These are phyloP conservation scores for Magallana gigas DNA, from an alignment of 1,140 invertebrate species.

Conservation along the genomic window DNA sequence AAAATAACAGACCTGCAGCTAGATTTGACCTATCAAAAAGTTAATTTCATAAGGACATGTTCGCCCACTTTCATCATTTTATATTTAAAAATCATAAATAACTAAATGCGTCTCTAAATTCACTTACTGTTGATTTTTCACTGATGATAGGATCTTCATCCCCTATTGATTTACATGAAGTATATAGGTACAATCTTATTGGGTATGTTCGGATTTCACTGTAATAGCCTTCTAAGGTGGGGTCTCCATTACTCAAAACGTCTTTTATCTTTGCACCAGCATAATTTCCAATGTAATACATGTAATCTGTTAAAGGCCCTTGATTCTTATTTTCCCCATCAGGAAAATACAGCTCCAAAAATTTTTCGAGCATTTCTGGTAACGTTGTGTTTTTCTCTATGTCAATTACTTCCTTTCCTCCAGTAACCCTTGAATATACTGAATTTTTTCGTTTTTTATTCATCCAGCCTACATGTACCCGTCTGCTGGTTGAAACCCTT, in stretches of 20 bases:
- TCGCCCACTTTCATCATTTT: no score
- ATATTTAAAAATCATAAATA: no score
- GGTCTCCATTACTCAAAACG: background rate
- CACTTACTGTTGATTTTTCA: no score
- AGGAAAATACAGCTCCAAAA: background rate
- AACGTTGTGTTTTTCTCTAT: background rate
- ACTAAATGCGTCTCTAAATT: no score
- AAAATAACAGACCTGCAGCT: no score
- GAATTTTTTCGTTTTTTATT: background rate
- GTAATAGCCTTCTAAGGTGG: background rate
- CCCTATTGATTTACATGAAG: background rate
- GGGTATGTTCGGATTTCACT: background rate
- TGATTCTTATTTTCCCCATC: background rate
- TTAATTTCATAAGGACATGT: no score
- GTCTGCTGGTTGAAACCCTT: background rate
- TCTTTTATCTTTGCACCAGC: background rate
- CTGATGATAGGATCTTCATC: no score
- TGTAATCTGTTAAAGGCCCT: background rate
- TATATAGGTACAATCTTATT: conserved; percentile 11
- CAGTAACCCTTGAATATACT: background rate
- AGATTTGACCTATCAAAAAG: no score
- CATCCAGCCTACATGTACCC: background rate
- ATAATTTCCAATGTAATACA: background rate
- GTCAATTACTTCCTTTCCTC: background rate
- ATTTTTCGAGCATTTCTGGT: background rate